Base-by-base conservation (phyloP, 2,888 invertebrate species). In the Ennomos quercinarius region DNA sequence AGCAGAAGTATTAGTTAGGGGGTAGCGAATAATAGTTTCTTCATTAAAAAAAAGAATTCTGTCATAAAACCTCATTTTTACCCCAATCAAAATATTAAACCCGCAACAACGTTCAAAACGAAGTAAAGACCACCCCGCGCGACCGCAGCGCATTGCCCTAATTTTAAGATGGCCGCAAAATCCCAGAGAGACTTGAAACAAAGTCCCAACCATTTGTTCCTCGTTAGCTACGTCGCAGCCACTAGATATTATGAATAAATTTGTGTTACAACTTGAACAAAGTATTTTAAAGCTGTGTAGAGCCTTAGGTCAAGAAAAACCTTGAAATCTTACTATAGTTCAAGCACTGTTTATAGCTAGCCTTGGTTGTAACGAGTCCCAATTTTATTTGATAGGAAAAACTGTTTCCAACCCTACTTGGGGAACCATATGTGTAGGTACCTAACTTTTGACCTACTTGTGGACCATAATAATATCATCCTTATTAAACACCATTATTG, bases 141-240 rank as follows among this genome's bases (percentile, higher is more conserved):
- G 50, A 41, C 36, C 45, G 17, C 49, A 37, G 56, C 37, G 39
- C 10, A n/a, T 35, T 60, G 57, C 59, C 66, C 64, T 63, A 68
- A 55, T 63, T 63, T 44, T 39, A 44, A 62, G 51, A 57, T 41
- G 58, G 55, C 13, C 45, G 35, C 57, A 40, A 43, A 57, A 50
- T 50, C 60, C 68, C 66, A 17, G 27, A 34, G 59, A 45, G 59
- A 54, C 37, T 10, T 11, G 41, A 41, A 17, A 41, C 56, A 41
- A 36, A 40, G 17, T 38, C 54, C 50, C 45, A 4, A 11, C 47
- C 51, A 57, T 57, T 57, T 52, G 57, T 57, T 57, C 57, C 57
- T 57, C 57, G 57, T 57, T 57, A 57, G 52, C 52, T 35, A 10
- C 37, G 10, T 27, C 17, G n/a, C 13, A 27, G 1, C 42, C 47